A percentile compares a stretch with the other conserved stretches of the same genome.
Evolutionary conservation across 1,140 invertebrate species (phyloP).

Genomic region (Tetramorium alpestre): DNA sequence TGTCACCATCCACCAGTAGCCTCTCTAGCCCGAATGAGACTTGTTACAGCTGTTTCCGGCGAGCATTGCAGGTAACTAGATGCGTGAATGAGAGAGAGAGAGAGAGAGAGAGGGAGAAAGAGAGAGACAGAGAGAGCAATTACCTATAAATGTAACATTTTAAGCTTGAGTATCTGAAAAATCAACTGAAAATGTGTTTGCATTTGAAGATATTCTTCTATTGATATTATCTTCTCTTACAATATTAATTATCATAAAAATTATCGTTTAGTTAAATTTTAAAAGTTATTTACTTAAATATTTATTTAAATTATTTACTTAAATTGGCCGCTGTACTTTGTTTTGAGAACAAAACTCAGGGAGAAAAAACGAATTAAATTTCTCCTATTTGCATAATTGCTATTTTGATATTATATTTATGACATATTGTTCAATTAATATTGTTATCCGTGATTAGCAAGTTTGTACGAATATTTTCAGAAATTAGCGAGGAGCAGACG

Average conservation of each 20-base stretch:
- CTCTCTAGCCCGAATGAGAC: conserved; percentile 96
- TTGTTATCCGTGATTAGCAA: background rate
- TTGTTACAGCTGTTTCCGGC: conserved; percentile 96
- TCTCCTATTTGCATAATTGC: background rate
- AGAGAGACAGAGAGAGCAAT: background rate
- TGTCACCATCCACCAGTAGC: conserved; percentile 92
- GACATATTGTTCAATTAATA: background rate
- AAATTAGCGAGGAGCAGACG: conserved; percentile 92
- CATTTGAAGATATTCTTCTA: background rate
- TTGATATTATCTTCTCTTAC: background rate
- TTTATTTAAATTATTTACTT: no score
- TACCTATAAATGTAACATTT: conserved; percentile 3
- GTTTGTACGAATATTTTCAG: conserved; percentile 77
- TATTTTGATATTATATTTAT: background rate
- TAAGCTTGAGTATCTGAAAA: background rate
- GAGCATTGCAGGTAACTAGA: conserved; percentile 91
- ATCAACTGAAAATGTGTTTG: background rate
- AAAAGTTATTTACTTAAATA: background rate
- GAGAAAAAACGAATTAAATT: background rate
- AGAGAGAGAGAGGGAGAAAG: background rate
- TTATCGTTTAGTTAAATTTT: background rate
- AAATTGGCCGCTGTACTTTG: background rate
- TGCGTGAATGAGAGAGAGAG: background rate
- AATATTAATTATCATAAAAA: background rate
- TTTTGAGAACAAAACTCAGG: background rate